Evolutionary conservation across 2,113 vertebrate genomes (phyloP).

Genomic region (Girardinichthys multiradiatus): DNA sequence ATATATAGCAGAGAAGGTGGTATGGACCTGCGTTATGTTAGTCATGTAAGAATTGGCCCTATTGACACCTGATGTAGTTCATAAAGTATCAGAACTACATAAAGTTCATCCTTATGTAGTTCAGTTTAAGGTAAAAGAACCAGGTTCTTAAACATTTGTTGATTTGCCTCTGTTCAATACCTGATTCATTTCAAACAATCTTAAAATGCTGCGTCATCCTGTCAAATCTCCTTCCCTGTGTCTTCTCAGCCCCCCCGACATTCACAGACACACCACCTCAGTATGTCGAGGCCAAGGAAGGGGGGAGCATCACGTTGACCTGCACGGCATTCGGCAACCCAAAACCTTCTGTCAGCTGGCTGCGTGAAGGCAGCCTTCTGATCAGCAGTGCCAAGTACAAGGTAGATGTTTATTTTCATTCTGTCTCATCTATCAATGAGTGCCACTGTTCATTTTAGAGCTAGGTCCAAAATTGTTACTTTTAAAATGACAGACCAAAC

Average conservation of each 20-base stretch:
- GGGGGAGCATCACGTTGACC: conserved; percentile 90
- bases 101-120: too few relatives aligned
- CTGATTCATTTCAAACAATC: neutral
- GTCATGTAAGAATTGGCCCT: too few relatives aligned
- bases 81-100: too few relatives aligned
- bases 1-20: too few relatives aligned
- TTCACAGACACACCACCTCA: conserved; percentile 96
- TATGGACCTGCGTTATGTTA: too few relatives aligned
- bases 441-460: too few relatives aligned
- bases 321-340: conserved; percentile 97
- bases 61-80: too few relatives aligned
- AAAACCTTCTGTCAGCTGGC: conserved; percentile 95
- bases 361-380: conserved; percentile 88
- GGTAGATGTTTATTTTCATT: conserved; percentile 64
- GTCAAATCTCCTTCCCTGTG: neutral
- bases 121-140: too few relatives aligned
- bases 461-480: neutral
- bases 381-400: conserved; percentile 90
- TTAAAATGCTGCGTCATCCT: neutral
- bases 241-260: conserved; percentile 89
- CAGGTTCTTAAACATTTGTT: too few relatives aligned
- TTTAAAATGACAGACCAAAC: neutral
- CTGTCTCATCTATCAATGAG: neutral
- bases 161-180: too few relatives aligned
- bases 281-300: conserved; percentile 97